Evolutionary conservation across 2,113 vertebrate species (phyloP).

Genomic region (Proteles cristata): DNA sequence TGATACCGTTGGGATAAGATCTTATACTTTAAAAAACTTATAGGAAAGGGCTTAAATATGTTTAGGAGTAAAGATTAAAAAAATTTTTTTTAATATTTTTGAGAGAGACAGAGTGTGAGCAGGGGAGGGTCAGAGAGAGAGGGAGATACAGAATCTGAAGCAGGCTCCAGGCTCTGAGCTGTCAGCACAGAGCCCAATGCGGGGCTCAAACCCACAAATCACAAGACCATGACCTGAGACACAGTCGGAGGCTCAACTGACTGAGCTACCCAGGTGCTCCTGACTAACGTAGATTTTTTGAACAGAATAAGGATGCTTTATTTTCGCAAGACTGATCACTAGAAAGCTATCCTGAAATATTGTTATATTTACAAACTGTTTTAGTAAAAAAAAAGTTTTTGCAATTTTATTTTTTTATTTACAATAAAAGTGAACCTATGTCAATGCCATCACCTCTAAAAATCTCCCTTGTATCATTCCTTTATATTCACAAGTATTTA

Average conservation of each 20-base stretch:
- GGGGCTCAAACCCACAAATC: too few relatives aligned
- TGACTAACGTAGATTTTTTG: neutral
- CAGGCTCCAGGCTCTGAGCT: too few relatives aligned
- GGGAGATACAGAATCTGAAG: too few relatives aligned
- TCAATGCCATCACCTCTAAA: neutral
- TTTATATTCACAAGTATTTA: neutral
- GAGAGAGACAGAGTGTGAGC: too few relatives aligned
- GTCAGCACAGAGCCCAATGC: too few relatives aligned
- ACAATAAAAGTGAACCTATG: neutral
- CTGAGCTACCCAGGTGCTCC: too few relatives aligned
- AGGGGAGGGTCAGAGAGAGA: too few relatives aligned
- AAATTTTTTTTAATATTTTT: too few relatives aligned
- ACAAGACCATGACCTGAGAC: too few relatives aligned
- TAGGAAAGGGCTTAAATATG: neutral
- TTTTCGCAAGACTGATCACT: conserved; percentile 23
- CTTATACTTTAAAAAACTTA: neutral
- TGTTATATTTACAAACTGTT: conserved; percentile 11
- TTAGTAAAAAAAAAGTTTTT: neutral
- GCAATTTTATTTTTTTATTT: conserved; percentile 16
- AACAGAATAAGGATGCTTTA: conserved; percentile 13
- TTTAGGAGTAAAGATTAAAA: conserved; percentile 20
- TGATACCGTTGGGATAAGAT: neutral
- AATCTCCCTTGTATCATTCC: neutral
- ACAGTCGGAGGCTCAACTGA: too few relatives aligned
- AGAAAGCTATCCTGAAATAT: conserved; percentile 25